These are phyloP conservation scores for Staurois parvus DNA, from an alignment of 2,797 vertebrate species.

Conservation along the genomic window DNA sequence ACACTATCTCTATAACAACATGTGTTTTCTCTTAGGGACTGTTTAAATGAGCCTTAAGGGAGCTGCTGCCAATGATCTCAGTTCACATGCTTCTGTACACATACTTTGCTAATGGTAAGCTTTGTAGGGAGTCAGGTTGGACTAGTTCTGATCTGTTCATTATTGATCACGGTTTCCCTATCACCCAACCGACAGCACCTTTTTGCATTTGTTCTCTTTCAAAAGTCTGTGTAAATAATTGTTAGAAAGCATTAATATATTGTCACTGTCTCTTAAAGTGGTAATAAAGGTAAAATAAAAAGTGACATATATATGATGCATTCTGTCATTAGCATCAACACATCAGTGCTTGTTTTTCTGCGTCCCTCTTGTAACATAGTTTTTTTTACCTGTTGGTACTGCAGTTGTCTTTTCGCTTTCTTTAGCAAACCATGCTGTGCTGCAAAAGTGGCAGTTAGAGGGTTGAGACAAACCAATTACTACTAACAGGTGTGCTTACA, in stretches of 20 bases:
- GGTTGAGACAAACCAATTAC: too few species aligned
- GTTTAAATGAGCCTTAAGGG: constrained; percentile 27
- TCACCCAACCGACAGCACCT: background rate
- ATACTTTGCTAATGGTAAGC: background rate
- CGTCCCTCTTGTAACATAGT: too few species aligned
- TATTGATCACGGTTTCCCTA: background rate
- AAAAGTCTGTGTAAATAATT: background rate
- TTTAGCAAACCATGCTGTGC: too few species aligned
- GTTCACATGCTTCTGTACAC: constrained; percentile 38
- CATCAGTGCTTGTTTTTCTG: too few species aligned
- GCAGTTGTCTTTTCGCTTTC: too few species aligned
- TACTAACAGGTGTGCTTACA: too few species aligned
- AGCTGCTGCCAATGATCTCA: background rate
- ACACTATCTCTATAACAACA: constrained; percentile 68
- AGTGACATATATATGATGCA: too few species aligned
- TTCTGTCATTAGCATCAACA: too few species aligned
- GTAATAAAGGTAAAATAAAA: too few species aligned
- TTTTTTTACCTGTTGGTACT: too few species aligned
- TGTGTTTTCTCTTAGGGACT: constrained; percentile 50
- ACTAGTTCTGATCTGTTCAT: constrained; percentile 38
- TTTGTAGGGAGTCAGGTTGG: constrained; percentile 48
- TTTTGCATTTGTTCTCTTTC: background rate
- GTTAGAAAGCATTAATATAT: background rate
- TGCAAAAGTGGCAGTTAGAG: too few species aligned
- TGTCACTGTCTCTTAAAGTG: too few species aligned